Evolutionary conservation across 2,113 vertebrate genomes (phyloP).

Genomic region (Cephalopholis sonnerati): DNA sequence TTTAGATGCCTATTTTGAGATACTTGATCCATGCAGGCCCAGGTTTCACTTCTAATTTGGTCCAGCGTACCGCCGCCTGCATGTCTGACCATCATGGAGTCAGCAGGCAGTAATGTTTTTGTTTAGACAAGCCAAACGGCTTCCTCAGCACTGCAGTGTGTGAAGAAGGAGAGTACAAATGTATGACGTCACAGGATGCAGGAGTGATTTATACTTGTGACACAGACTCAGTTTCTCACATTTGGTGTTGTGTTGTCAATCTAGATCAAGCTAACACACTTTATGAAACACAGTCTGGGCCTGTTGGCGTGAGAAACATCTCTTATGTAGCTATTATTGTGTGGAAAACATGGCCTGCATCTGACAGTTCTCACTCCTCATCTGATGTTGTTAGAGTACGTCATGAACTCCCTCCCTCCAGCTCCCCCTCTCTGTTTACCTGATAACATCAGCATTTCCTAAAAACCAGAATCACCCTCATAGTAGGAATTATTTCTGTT

Average conservation of each 20-base stretch:
- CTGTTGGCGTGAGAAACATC: neutral
- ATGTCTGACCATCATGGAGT: slow-evolving; percentile 36
- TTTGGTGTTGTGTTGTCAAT: neutral
- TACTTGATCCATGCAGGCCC: slow-evolving; percentile 57
- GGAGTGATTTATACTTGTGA: neutral
- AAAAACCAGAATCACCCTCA: neutral
- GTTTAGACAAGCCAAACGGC: slow-evolving; percentile 7
- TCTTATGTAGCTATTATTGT: neutral
- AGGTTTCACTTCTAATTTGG: slow-evolving; percentile 72
- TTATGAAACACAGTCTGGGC: neutral
- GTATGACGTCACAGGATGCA: slow-evolving; percentile 6
- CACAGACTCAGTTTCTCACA: neutral
- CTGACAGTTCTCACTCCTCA: slow-evolving; percentile 4
- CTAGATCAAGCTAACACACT: neutral
- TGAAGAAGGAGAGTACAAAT: neutral
- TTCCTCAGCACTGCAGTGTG: neutral
- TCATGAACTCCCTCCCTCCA: neutral
- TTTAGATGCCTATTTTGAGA: slow-evolving; percentile 50
- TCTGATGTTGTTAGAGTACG: slow-evolving; percentile 13
- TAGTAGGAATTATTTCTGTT: slow-evolving; percentile 26
- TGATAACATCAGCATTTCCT: slow-evolving; percentile 55
- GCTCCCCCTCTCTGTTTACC: neutral
- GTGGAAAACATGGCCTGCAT: slow-evolving; percentile 9
- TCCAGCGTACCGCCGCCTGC: slow-evolving; percentile 40
- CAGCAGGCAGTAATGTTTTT: slow-evolving; percentile 42